Evolutionary conservation across 2,888 invertebrate species (phyloP).

Genomic region (Orchesellides sinensis): DNA sequence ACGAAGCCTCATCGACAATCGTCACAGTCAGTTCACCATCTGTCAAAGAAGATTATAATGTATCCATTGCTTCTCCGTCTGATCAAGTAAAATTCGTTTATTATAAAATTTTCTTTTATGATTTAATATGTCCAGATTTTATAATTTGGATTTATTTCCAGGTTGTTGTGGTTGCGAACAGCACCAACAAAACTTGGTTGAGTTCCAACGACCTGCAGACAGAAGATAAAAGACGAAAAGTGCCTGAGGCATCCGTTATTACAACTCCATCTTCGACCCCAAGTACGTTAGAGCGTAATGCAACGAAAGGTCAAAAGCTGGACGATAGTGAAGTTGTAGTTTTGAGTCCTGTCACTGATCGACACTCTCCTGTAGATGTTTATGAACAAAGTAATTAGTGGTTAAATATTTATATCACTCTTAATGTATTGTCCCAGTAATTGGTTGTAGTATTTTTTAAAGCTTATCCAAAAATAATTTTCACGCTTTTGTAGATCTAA

Average conservation of each 20-base stretch:
- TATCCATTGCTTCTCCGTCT: slow-evolving; percentile 59
- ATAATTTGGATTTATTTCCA: too few relatives aligned
- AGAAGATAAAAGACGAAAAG: slow-evolving; percentile 44
- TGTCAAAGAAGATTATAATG: slow-evolving; percentile 50
- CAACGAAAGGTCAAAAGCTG: slow-evolving; percentile 82
- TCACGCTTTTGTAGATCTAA: slow-evolving; percentile 76
- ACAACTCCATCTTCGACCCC: slow-evolving; percentile 66
- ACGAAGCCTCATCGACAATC: slow-evolving; percentile 65
- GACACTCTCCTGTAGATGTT: slow-evolving; percentile 61
- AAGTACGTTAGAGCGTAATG: slow-evolving; percentile 72
- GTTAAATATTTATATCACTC: background rate
- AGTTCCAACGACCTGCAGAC: slow-evolving; percentile 75
- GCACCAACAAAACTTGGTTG: slow-evolving; percentile 84
- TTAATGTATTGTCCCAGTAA: too few relatives aligned
- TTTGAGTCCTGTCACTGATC: slow-evolving; percentile 80
- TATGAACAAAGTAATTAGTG: slow-evolving; percentile 73
- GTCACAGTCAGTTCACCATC: slow-evolving; percentile 70
- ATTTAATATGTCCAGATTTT: slow-evolving; percentile 2
- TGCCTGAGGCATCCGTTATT: slow-evolving; percentile 40
- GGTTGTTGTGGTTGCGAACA: slow-evolving; percentile 89
- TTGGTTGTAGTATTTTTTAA: slow-evolving; percentile 16
- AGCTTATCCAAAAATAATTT: slow-evolving; percentile 5
- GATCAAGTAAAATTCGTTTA: slow-evolving; percentile 59
- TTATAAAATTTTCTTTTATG: background rate
- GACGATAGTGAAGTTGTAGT: slow-evolving; percentile 93